Base-by-base conservation (phyloP, 1,140 invertebrate genomes). In the Drosophila lowei region DNA sequence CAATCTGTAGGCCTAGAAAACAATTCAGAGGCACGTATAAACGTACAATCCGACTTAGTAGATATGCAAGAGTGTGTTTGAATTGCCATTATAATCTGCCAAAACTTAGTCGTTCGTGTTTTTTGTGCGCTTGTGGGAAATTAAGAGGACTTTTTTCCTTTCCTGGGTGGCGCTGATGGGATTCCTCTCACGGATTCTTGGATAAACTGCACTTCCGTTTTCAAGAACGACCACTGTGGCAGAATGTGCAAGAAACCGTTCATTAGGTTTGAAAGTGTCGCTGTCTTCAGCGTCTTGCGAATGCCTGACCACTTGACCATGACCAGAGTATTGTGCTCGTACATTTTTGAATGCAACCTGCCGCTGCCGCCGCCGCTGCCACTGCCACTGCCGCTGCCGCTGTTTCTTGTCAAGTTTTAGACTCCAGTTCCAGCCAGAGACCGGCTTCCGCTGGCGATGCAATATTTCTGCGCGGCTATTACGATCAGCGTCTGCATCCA, bases 301-400 rank as follows among this genome's bases (percentile, higher is more conserved):
- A 30, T 30, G 30, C 30, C 2, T 76, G 75, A 57, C 75, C 75
- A 79, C 75, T 77, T 79, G 76, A 79, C 72, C 80, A 72, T 83
- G 76, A 76, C 79, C 72, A 66, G 76, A 71, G 64, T 61, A 30
- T 4, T 9, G 8, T 9, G 8, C 70, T 62, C 63, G 56, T 72
- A 72, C 58, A 53, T 61, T 67, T 49, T 43, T 59, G 28, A 47
- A 34, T 28, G 28, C 15, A 18, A 58, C 28, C 53, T 58, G 52
- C 23, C 15, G 16, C 38, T 44, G 28, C 16, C 15, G 16, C 38
- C 34, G 28, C 16, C 13, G 16, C 18, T 34, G 23, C 11, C 0
- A 25, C 11, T 13, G 8, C 11, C 3, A 25, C 11, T 13, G 8
- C 11, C 3, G 38, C 11, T 9, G 8, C n/a, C 18, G 2, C 15